Evolutionary conservation across 2,888 invertebrate species (phyloP).

Genomic region (Scaptomyza polygonia): DNA sequence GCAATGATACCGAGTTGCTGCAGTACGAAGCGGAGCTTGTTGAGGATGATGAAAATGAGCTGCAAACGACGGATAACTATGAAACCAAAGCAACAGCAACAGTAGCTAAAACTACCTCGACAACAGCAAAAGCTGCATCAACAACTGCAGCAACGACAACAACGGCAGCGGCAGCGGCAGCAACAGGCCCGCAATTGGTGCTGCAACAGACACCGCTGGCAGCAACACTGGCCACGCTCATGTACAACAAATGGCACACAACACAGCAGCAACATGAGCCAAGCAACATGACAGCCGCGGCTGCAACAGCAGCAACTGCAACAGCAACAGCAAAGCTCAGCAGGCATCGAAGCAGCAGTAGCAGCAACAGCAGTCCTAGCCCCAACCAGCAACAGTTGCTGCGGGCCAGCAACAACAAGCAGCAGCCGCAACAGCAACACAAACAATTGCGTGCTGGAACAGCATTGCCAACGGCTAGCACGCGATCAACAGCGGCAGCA

Average conservation of each 20-base stretch:
- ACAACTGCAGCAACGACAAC: conserved; percentile 8
- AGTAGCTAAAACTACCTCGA: conserved; percentile 37
- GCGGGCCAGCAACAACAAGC: conserved; percentile 32
- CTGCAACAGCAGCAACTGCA: conserved; percentile 11
- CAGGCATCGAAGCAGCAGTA: conserved; percentile 44
- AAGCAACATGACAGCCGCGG: conserved; percentile 43
- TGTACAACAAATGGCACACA: conserved; percentile 64
- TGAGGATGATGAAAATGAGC: conserved; percentile 51
- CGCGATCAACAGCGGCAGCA: conserved; percentile 35
- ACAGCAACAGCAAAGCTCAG: conserved; percentile 45
- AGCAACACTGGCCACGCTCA: conserved; percentile 49
- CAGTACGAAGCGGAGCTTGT: conserved; percentile 57
- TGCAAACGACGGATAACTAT: conserved; percentile 55
- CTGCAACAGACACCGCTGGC: conserved; percentile 64
- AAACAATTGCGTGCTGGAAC: conserved; percentile 32
- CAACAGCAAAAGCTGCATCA: conserved; percentile 14
- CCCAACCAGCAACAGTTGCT: conserved; percentile 46
- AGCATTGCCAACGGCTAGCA: conserved; percentile 36
- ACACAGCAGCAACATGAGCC: conserved; percentile 50
- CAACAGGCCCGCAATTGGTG: conserved; percentile 51
- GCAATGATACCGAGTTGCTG: conserved; percentile 61
- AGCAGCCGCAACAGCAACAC: conserved; percentile 38
- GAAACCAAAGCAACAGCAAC: conserved; percentile 73
- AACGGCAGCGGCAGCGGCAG: conserved; percentile 20
- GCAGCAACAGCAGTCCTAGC: conserved; percentile 12